Base-by-base conservation (phyloP, 1,140 invertebrate species). In the Heliothis virescens region DNA sequence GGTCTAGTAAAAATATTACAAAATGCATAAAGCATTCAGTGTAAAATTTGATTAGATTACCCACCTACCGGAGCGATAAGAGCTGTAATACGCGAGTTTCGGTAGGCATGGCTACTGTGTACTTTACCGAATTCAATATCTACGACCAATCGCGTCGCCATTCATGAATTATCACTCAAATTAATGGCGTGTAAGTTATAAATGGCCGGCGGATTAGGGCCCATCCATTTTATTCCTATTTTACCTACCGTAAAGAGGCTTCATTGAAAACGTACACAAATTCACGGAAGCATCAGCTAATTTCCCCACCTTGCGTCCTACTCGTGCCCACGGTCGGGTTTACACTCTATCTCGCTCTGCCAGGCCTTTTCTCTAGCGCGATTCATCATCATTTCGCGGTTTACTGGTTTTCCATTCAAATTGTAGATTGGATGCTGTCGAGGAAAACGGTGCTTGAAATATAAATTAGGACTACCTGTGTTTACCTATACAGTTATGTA, bases 121-220 rank as follows among this genome's bases (percentile, higher is more conserved):
- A 81, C 79, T 72, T 77, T 75, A 81, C 78, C 77, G 78, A 83
- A 85, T 75, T 67, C 83, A 83, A 80, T 90, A 91, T 92, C 89
- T 90, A 82, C 89, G 86, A 82, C 91, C 91, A 92, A 93, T 94
- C 86, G 87, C 84, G 83, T 83, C 86, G 87, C 88, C 80, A 86
- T 85, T 84, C 85, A 88, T 85, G 86, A 93, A 94, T 92, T 94
- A 94, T 94, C 93, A 89, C 90, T 91, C 89, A 92, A 94, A 93
- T 94, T 94, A 94, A 94, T 94, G 93, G 93, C 88, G 91, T 94
- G 93, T 94, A 88, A 94, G 91, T 91, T 94, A 93, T 94, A 94
- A 93, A 94, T 94, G 92, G 92, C 89, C 87, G 88, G 72, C 83
- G 91, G 92, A 94, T 94, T 94, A 94, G 87, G 90, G 81, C 41